A percentile compares a stretch with the other conserved stretches of the same genome.
phyloP scores from a whole-genome alignment of 2,113 vertebrate species.

The Synchiropus splendidus region DNA sequence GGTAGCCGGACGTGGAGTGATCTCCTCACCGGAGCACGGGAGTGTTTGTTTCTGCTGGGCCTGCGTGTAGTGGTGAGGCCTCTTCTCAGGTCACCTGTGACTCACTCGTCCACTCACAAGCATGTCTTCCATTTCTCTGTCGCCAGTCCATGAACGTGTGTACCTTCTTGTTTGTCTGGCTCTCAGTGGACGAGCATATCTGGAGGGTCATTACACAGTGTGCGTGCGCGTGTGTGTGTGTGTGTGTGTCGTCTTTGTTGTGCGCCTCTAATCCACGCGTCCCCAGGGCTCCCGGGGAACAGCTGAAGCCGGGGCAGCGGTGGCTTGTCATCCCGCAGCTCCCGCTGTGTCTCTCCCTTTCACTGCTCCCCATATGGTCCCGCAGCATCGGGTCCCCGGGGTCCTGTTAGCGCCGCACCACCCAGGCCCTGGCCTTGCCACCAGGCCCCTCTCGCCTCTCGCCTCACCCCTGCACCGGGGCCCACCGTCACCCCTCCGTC shows the following conservation, averaged over 20 bases:
- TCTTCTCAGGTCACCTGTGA: too few relatives aligned
- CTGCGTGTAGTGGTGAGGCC: neutral
- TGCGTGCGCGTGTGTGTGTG: constrained; percentile 14
- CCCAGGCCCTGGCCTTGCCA: constrained; percentile 74
- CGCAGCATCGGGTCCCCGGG: constrained; percentile 80
- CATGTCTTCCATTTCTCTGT: constrained; percentile 13
- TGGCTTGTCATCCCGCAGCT: constrained; percentile 81
- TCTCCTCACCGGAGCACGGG: neutral
- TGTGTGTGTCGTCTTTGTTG: constrained; percentile 58
- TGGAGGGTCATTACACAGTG: constrained; percentile 9
- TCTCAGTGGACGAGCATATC: constrained; percentile 18
- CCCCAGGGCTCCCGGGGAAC: constrained; percentile 86
- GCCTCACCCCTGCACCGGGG: constrained; percentile 68
- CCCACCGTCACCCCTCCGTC: constrained; percentile 70
- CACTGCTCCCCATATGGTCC: constrained; percentile 94
- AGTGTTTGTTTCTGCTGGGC: neutral
- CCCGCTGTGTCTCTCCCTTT: constrained; percentile 78
- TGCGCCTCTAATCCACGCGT: constrained; percentile 70
- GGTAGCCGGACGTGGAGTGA: too few relatives aligned
- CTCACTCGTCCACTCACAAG: too few relatives aligned
- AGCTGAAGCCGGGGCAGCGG: constrained; percentile 77
- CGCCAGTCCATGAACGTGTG: constrained; percentile 1
- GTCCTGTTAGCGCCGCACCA: constrained; percentile 90
- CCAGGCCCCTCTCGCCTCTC: constrained; percentile 54
- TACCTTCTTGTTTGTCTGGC: constrained; percentile 1